Evolutionary conservation across 2,888 invertebrate species (phyloP).

Genomic region (Lithosia quadra): DNA sequence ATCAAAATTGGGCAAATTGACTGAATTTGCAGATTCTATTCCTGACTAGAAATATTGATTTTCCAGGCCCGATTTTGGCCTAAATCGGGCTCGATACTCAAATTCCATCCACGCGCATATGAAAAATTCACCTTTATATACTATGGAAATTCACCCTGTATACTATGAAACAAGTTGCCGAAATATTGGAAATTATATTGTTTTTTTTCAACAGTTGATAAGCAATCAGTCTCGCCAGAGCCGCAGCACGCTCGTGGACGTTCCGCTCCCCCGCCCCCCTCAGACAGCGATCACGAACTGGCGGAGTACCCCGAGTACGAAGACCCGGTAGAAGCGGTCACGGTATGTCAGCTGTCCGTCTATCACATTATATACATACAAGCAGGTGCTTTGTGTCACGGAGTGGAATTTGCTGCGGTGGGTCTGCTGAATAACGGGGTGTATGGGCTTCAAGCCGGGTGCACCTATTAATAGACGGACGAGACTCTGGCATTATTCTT

Average conservation of each 20-base stretch:
- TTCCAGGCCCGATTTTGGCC: background rate
- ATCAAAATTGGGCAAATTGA: no score
- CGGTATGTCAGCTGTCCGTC: conserved; percentile 55
- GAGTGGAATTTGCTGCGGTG: no score
- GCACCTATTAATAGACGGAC: no score
- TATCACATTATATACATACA: background rate
- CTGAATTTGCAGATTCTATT: no score
- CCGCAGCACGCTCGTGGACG: conserved; percentile 7
- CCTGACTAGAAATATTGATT: no score
- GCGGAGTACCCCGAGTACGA: conserved; percentile 70
- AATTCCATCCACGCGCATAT: no score
- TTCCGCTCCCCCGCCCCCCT: conserved; percentile 35
- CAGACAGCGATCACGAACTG: conserved; percentile 57
- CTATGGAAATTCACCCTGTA: no score
- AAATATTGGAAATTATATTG: background rate
- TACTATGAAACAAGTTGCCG: background rate
- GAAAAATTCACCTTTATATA: no score
- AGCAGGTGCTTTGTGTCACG: no score
- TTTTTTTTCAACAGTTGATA: conserved; percentile 51
- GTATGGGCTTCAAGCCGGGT: no score
- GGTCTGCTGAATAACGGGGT: no score
- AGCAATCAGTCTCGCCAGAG: conserved; percentile 19
- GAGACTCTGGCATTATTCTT: no score
- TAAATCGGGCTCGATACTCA: background rate
- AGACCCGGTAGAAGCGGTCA: conserved; percentile 77